Evolutionary conservation across 1,140 invertebrate species (phyloP).

Genomic region (Drosophila nannoptera): DNA sequence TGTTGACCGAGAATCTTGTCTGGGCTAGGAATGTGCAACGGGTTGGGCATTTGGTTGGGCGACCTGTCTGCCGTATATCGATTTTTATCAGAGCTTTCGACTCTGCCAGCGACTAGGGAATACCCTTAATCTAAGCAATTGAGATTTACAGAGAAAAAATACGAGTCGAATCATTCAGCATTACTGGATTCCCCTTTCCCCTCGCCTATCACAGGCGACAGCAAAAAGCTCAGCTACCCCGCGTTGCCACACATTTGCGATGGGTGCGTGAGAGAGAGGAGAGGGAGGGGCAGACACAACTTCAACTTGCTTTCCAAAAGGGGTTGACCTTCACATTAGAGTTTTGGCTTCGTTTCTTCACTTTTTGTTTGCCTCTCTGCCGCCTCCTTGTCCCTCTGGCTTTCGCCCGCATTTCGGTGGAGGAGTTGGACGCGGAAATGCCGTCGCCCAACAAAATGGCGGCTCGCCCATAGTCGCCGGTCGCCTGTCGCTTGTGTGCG

Average conservation of each 20-base stretch:
- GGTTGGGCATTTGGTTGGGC: constrained; percentile 26
- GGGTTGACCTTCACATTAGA: constrained; percentile 65
- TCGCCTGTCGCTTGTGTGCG: background rate
- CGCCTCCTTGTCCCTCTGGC: constrained; percentile 3
- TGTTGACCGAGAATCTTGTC: constrained; percentile 37
- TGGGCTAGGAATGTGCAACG: constrained; percentile 29
- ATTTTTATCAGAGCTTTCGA: constrained; percentile 65
- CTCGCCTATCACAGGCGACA: background rate
- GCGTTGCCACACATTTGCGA: background rate
- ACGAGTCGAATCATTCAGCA: too few species aligned
- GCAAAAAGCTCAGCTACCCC: background rate
- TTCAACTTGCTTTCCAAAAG: constrained; percentile 43
- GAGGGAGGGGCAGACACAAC: constrained; percentile 23
- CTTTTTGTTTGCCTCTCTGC: background rate
- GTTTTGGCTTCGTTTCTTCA: constrained; percentile 17
- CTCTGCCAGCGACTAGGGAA: constrained; percentile 54
- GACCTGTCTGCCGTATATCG: constrained; percentile 56
- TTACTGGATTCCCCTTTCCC: background rate
- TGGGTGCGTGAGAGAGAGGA: too few species aligned
- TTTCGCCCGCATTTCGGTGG: background rate
- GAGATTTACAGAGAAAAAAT: background rate
- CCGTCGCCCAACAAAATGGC: constrained; percentile 52
- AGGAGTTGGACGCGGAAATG: constrained; percentile 36
- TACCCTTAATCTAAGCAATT: constrained; percentile 41
- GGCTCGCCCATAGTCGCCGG: constrained; percentile 3